Evolutionary conservation across 2,113 vertebrate species (phyloP).

Genomic region (Tetraodon nigroviridis): DNA sequence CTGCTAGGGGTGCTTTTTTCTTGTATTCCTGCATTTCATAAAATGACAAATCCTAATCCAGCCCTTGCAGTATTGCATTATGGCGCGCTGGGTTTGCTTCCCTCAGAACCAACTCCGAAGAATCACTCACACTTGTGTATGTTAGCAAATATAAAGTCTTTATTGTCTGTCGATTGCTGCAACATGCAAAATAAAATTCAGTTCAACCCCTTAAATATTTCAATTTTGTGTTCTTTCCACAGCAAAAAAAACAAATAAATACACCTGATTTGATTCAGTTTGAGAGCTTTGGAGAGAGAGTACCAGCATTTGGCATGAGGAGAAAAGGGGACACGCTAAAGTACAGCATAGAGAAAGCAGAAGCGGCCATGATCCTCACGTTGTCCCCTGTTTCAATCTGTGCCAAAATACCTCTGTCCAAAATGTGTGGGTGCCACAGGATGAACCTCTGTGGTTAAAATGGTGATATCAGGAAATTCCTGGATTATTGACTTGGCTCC

Average conservation of each 20-base stretch:
- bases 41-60: constrained; percentile 10
- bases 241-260: constrained; percentile 46
- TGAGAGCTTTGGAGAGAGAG: constrained; percentile 20
- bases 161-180: constrained; percentile 54
- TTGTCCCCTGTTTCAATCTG: constrained; percentile 76
- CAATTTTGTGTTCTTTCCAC: constrained; percentile 10
- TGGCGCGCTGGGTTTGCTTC: not conserved
- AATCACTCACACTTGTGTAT: constrained; percentile 30
- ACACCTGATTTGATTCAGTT: constrained; percentile 16
- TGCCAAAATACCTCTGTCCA: constrained; percentile 97
- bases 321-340: constrained; percentile 39
- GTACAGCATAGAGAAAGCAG: constrained; percentile 30
- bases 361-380: constrained; percentile 32
- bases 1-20: constrained; percentile 21
- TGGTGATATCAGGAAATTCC: constrained; percentile 96
- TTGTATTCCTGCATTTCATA: constrained; percentile 27
- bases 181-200: constrained; percentile 65
- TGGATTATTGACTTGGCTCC: constrained; percentile 96
- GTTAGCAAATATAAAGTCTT: constrained; percentile 66
- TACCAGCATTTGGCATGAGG: constrained; percentile 50
- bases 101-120: constrained; percentile 10
- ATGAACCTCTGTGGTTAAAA: constrained; percentile 94
- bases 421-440: constrained; percentile 94
- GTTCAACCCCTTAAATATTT: constrained; percentile 31
- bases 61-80: no score